Conservation (phyloP, 2,113 vertebrate species). For the Lethenteron reissneri region DNA sequence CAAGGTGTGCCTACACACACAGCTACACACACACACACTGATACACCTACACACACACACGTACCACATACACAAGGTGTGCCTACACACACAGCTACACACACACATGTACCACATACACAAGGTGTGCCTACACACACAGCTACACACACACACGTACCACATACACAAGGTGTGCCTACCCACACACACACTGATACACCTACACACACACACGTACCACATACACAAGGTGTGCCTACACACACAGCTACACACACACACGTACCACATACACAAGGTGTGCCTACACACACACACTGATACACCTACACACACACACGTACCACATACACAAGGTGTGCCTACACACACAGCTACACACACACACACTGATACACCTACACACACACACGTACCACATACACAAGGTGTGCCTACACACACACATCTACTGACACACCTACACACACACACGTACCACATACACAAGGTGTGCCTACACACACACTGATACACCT, state of each 20-base stretch:
- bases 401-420: background rate
- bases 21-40: no score
- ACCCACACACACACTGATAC: background rate
- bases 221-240: background rate
- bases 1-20: no score
- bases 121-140: no score
- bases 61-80: background rate
- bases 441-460: background rate
- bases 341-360: background rate
- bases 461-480: background rate
- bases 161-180: slow-evolving; percentile 73
- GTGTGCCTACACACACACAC: background rate
- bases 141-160: slow-evolving; percentile 18
- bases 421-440: background rate
- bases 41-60: background rate
- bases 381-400: background rate
- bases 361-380: background rate
- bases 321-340: background rate
- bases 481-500: background rate
- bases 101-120: no score
- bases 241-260: background rate
- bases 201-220: background rate
- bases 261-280: background rate
- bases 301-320: background rate
- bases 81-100: background rate